A percentile compares a stretch with the other conserved stretches of the same genome.
Conservation (phyloP, 1,140 invertebrate genomes). For the Drosophila bipectinata region DNA sequence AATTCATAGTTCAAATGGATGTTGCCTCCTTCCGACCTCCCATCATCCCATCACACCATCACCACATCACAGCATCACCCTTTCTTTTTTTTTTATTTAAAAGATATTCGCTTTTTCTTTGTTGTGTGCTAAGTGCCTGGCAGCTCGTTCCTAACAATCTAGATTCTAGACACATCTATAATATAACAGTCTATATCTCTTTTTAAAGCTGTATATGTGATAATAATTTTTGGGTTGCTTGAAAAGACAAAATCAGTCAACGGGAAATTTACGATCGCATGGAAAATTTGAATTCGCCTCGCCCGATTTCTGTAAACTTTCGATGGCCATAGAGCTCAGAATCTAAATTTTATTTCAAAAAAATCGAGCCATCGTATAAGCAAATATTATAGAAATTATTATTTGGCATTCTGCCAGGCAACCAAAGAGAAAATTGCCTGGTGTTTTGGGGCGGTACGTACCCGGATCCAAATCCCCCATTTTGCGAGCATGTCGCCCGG, state of each 20-base stretch:
- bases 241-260: conserved; percentile 72
- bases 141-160: conserved; percentile 9
- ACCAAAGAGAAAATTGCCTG: conserved; percentile 24
- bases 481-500: conserved; percentile 18
- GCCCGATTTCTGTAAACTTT: conserved; percentile 52
- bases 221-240: conserved; percentile 38
- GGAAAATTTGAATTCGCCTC: conserved; percentile 62
- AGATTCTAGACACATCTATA: background rate
- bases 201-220: conserved; percentile 34
- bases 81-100: background rate
- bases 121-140: conserved; percentile 47
- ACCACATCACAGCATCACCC: background rate
- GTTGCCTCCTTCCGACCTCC: conserved; percentile 3
- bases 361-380: conserved; percentile 50
- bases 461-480: conserved; percentile 3
- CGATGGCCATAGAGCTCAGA: conserved; percentile 25
- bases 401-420: conserved; percentile 64
- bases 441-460: background rate
- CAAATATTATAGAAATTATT: conserved; percentile 74
- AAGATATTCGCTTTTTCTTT: conserved; percentile 10
- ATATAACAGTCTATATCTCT: conserved; percentile 26
- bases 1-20: conserved; percentile 69
- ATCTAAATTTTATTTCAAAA: conserved; percentile 57
- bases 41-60: background rate
- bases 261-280: conserved; percentile 68